Evolutionary conservation across 2,888 invertebrate genomes (phyloP), one percentile per base, ranked within the genome.

Genomic region (Pemphredon lugubris): DNA sequence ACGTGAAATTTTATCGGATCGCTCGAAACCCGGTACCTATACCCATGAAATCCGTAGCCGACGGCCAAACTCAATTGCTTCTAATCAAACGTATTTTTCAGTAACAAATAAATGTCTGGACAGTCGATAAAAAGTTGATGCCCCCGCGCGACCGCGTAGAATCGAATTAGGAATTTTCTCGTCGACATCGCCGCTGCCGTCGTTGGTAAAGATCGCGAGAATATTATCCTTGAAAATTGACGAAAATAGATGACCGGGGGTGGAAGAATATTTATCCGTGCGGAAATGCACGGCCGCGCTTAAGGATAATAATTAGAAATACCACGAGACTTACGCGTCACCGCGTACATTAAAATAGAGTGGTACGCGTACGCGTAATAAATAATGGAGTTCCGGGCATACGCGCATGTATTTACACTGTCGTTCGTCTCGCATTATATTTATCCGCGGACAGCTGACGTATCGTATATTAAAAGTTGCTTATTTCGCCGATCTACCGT

Each of bases 401-500:
- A 20, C 59, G 18, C 34, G 50, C 37, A 32, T 68, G n/a, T n/a
- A 64, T 64, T 64, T 69, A 66, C 58, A 55, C 59, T 55, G 80
- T 82, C 83, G 78, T 75, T 77, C 78, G 75, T 74, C 72, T 76
- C 75, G 75, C 71, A 81, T 82, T 83, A 81, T 83, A 80, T 78
- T 80, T 75, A 79, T 71, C 66, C 60, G 76, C 58, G 73, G 70
- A 53, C 69, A 76, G 77, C 83, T 78, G 81, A 80, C 83, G 67
- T 75, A 73, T 81, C 77, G 69, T 68, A 72, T 75, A 82, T 84
- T 78, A 83, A 84, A 84, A 84, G 60, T 82, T 83, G 79, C 81
- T 84, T 77, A 80, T 81, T 81, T 79, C 75, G 61, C 77, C 79
- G 81, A 84, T 82, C 80, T 78, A 82, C 83, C 83, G 80, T 77